Evolutionary conservation across 2,797 vertebrate species (phyloP).

Genomic region (Bryconaethiops microstoma): DNA sequence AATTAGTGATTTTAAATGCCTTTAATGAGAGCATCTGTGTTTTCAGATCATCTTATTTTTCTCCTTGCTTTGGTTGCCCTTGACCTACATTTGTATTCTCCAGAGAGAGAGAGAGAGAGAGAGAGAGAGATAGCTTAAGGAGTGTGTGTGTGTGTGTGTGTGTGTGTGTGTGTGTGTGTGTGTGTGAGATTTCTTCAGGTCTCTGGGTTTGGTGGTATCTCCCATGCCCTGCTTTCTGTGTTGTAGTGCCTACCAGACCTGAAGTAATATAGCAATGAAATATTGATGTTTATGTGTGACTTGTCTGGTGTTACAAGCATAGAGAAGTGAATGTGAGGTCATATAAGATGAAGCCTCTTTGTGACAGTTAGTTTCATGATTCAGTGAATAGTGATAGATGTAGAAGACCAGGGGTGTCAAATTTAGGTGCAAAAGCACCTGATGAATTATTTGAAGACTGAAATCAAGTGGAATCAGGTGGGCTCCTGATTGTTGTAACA

Average conservation of each 20-base stretch:
- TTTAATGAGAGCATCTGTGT: constrained; percentile 8
- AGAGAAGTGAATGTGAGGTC: constrained; percentile 33
- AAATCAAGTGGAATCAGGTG: no score
- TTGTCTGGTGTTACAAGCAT: constrained; percentile 43
- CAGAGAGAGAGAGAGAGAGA: constrained; percentile 12
- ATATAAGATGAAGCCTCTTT: not conserved
- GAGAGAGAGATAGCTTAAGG: constrained; percentile 1
- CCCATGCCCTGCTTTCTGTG: constrained; percentile 37
- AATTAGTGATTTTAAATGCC: not conserved
- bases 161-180: not conserved
- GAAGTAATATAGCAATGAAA: constrained; percentile 70
- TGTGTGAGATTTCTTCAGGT: not conserved
- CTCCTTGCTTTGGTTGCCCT: constrained; percentile 69
- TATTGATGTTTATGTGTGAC: constrained; percentile 66
- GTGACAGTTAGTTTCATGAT: not conserved
- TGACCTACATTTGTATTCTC: constrained; percentile 60
- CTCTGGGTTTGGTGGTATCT: constrained; percentile 30
- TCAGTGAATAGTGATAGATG: not conserved
- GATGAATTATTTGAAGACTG: no score
- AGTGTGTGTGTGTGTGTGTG: constrained; percentile 23
- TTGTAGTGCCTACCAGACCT: constrained; percentile 64
- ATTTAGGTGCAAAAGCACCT: no score
- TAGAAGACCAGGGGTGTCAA: no score
- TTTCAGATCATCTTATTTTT: constrained; percentile 54
- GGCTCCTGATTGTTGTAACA: no score